phyloP scores from a whole-genome alignment of 2,797 vertebrate species.

The Chloroceryle amazona region DNA sequence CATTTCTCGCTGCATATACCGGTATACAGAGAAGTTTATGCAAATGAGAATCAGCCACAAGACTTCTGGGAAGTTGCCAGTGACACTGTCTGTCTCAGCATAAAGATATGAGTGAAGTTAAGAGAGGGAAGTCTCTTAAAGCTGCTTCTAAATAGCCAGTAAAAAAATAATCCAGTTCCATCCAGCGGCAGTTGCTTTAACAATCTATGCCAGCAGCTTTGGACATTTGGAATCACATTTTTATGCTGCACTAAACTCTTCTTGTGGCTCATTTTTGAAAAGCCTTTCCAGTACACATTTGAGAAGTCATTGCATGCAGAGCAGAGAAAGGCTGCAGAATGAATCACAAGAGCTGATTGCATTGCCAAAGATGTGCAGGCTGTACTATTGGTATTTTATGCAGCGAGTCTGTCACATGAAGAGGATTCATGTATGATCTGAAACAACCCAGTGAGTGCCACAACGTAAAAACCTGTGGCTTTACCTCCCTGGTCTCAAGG shows the following conservation, averaged over 20 bases:
- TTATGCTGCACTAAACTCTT: not conserved
- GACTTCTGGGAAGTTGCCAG: constrained; percentile 37
- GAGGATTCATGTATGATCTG: not conserved
- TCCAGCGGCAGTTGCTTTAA: not conserved
- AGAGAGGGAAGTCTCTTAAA: not conserved
- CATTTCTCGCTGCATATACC: not conserved
- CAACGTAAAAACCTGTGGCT: not conserved
- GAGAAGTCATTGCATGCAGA: not conserved
- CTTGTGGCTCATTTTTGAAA: not conserved
- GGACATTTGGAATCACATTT: not conserved
- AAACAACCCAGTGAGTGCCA: not conserved
- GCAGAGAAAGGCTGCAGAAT: not conserved
- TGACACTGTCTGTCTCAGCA: not conserved
- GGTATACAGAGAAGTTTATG: not conserved
- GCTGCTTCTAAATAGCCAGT: not conserved
- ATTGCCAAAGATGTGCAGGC: not conserved
- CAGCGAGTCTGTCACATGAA: not conserved
- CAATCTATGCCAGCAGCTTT: not conserved
- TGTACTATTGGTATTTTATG: not conserved
- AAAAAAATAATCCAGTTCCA: not conserved
- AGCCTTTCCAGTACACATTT: not conserved
- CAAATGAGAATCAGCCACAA: not conserved
- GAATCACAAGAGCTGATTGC: not conserved
- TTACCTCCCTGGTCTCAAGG: not conserved
- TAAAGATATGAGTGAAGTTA: not conserved